Evolutionary conservation across 2,888 invertebrate species (phyloP), one percentile per base, ranked within the genome.

Genomic region (Perizoma flavofasciatum): DNA sequence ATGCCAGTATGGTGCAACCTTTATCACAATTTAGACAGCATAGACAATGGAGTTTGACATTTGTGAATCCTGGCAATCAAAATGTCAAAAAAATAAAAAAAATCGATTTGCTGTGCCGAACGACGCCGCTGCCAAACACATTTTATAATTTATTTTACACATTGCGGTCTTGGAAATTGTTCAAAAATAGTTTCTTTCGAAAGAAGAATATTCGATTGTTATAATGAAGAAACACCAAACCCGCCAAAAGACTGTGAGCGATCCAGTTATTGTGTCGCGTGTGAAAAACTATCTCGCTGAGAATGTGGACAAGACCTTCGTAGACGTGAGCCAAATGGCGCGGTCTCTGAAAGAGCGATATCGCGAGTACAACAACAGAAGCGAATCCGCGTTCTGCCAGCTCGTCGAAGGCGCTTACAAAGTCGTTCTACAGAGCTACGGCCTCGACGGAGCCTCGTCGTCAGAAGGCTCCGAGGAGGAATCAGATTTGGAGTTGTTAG

Each of bases 281-380:
- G 94, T 94, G 37, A 94, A 94, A 79, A 93, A 96, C 94, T 97
- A 97, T 82, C 93, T 97, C 74, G 96, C 96, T 67, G 95, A 95
- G 73, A 96, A 97, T 89, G 95, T 95, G 65, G 95, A 96, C 74
- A 95, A 96, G 85, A 95, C 95, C 6, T 96, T 95, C 81, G 94
- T 97, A 68, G 96, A 97, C 92, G 95, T 97, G 59, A 95, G 95
- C 79, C 94, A 95, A 78, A 97, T 97, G 96, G 96, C 97, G 72
- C 95, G 96, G 81, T 94, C 94, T 72, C 92, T 97, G 54, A 96
- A 96, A 88, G 94, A 93, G 73, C 94, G 94, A 72, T 90, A 91
- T 75, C 89, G 95, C 56, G 97, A 98, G 77, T 98, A 98, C 89
- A 93, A 94, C 59, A 95, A 95, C 75, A 95, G 96, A 76, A 97